Base-by-base conservation (phyloP, 2,888 invertebrate genomes). In the Drosophila affinis region DNA sequence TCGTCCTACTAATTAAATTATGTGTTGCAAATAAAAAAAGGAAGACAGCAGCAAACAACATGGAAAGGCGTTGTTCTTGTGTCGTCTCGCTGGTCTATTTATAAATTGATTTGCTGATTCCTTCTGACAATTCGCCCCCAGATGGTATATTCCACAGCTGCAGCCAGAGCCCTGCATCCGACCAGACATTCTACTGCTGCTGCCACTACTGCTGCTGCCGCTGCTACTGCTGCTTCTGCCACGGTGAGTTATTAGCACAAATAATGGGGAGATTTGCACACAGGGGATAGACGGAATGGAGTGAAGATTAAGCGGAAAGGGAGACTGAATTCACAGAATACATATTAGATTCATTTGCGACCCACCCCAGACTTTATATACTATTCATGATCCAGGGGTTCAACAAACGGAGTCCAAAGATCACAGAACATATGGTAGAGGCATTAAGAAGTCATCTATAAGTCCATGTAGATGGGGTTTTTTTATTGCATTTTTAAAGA, bases 1-100 rank as follows among this genome's bases (percentile, higher is more conserved):
- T 64, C 62, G 53, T 52, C 45, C 18, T 79, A 55, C 78, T 81
- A 77, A 79, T 82, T 77, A 70, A 85, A 71, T 79, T 79, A 57
- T 71, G 62, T 75, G 62, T 75, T 81, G 79, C 77, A 59, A 80
- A 73, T 68, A 46, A 54, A 60, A 60, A 74, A 51, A 57, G 18
- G 53, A 27, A 57, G 52, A 52, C 49, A 54, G 29, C 34, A 57
- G 17, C 45, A 46, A 14, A 2, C 2, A 68, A 73, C 69, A 78
- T 70, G 67, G 62, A 72, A 68, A 79, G 65, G 75, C 64, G 59
- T 55, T 72, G 82, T 32, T 72, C 52, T 62, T 58, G 64, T 44
- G 29, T 14, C 44, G 58, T 62, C 82, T 71, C 72, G 61, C n/a
- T 59, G 39, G 29, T 70, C 75, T 82, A 85, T 82, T 85, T 81